A percentile compares a stretch with the other conserved stretches of the same genome.
These are phyloP conservation scores for Peromyscus eremicus DNA, from an alignment of 2,797 vertebrate genomes.

Conservation along the genomic window DNA sequence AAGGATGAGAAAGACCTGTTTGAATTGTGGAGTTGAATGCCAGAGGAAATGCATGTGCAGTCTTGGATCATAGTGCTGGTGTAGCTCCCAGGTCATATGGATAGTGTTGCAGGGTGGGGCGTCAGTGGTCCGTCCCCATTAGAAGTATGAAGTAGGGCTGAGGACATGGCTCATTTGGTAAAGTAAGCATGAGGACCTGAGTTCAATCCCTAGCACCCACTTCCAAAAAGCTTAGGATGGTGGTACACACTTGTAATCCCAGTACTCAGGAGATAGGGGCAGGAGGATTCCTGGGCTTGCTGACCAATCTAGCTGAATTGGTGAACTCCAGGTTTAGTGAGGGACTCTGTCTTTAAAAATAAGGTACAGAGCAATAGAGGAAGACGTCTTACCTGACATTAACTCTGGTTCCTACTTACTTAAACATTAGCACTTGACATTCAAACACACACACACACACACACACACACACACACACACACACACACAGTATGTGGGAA, in stretches of 20 bases:
- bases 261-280: not conserved
- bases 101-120: not conserved
- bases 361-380: not conserved
- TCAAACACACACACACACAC: not conserved
- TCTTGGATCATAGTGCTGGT: not conserved
- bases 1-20: conserved; percentile 18
- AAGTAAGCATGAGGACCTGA: not conserved
- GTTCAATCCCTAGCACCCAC: not conserved
- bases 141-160: not conserved
- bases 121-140: not conserved
- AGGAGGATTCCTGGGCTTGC: not conserved
- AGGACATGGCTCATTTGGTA: not conserved
- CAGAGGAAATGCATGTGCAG: not conserved
- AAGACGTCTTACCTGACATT: not conserved
- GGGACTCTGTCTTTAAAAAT: not conserved
- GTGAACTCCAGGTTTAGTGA: not conserved
- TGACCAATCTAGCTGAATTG: not conserved
- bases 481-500: not conserved
- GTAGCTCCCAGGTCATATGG: not conserved
- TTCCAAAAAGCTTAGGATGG: not conserved
- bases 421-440: not conserved
- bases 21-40: not conserved
- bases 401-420: not conserved
- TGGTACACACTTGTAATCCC: not conserved
- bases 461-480: not conserved